Evolutionary conservation across 2,888 invertebrate genomes (phyloP), one percentile per base, ranked within the genome.

Genomic region (Norana najaformis): DNA sequence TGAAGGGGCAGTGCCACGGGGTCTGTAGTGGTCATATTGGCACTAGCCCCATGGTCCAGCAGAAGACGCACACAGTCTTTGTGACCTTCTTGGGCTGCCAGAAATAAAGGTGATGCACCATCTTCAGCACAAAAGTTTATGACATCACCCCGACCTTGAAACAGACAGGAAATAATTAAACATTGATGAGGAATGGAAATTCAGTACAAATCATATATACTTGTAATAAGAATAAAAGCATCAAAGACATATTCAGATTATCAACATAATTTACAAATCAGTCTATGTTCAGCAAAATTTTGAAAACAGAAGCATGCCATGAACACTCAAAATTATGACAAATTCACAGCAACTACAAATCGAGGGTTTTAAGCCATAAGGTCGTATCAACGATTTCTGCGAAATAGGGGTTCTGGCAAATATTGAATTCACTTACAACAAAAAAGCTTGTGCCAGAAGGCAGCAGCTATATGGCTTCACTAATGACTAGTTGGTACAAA

Each of bases 51-150:
- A 91, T 93, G 88, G 0, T 92, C 91, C 39, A 94, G 91, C 88
- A 94, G 92, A 14, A 93, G 88, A 16, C 92, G 90, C 11, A 94
- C 92, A 92, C 94, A 94, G 2, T 92, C 92, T 8, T 89, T 90
- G 91, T 93, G 92, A 5, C 93, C 93, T 88, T 93, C 93, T 91
- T 94, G 94, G 18, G 94, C 93, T 4, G 94, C 94, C 47, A 94
- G 92, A 90, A 93, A 93, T 88, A 94, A 90, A 0, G 94, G 94
- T 5, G 94, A 93, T 35, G 93, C 94, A 83, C 93, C 92, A 91
- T 94, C 94, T 36, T 92, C 90, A 13, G 94, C 94, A 38, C 93
- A 91, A n/a, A 92, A 92, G 91, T 95, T 89, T 8, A 94, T 93
- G 16, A 94, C 89, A 85, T 92, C 91, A 39, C 92, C 53, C 88